phyloP scores from a whole-genome alignment of 2,113 vertebrate genomes.

The Phocoena phocoena region DNA sequence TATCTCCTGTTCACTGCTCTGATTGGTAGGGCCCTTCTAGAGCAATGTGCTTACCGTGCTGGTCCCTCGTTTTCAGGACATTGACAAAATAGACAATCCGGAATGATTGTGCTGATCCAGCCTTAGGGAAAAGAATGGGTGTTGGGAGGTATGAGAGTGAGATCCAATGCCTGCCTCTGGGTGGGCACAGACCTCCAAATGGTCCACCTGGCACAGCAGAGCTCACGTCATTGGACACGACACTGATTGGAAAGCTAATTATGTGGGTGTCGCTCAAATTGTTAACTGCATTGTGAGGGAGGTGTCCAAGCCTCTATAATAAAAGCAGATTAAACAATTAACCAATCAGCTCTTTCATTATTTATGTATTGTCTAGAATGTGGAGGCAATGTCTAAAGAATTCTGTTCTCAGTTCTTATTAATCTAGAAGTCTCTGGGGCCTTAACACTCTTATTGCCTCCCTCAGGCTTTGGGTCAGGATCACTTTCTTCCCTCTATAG shows the following conservation, averaged over 20 bases:
- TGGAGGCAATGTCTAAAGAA: not conserved
- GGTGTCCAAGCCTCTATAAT: not conserved
- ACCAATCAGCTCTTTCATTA: not conserved
- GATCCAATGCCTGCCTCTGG: not conserved
- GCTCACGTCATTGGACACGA: rapidly evolving
- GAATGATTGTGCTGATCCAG: too few species aligned
- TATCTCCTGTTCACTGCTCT: not conserved
- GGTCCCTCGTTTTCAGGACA: not conserved
- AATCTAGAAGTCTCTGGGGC: not conserved
- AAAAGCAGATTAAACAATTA: not conserved
- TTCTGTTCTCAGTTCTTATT: not conserved
- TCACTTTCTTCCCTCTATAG: not conserved
- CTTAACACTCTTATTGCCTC: not conserved
- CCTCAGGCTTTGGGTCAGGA: not conserved
- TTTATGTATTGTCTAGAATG: not conserved
- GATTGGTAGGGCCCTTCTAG: not conserved
- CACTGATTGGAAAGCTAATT: not conserved
- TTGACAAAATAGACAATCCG: not conserved
- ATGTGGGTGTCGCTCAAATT: not conserved
- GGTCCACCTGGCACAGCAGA: not conserved
- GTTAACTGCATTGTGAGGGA: not conserved
- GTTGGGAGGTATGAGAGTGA: not conserved
- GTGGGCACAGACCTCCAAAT: not conserved
- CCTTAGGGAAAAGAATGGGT: not conserved
- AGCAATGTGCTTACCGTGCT: not conserved